Evolutionary conservation across 2,113 vertebrate species (phyloP), one percentile per base, ranked within the genome.

Genomic region (Scomber scombrus): DNA sequence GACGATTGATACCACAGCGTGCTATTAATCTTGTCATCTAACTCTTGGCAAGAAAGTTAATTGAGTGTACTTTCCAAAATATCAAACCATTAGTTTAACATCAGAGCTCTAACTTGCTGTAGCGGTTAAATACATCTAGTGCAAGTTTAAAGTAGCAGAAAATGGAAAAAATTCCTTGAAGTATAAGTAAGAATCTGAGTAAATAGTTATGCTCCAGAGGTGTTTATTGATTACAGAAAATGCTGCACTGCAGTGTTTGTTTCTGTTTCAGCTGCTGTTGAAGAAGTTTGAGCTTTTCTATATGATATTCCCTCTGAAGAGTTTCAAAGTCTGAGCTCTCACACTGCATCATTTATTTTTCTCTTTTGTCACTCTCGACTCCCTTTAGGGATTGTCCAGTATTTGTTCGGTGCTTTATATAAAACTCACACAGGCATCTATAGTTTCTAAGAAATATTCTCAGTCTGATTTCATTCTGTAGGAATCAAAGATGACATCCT

Each of bases 401-500:
- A 10, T 40, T 61, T 26, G 16, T 26, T 23, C 50, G 7, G 49
- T 21, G 26, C n/a, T 52, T 60, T 40, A 7, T 19, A 64, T 31
- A 63, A 60, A 18, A 52, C 45, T 18, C 3, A 50, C 23, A 26
- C 11, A 54, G 45, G 5, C 54, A 5, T 50, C 45, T 7, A 3
- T n/a, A 57, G 70, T 15, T 55, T 70, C 63, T 60, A 15, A 74
- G 26, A 26, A 4, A 60, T n/a, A 52, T 11, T 52, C 23, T 52
- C 58, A 49, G 57, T 26, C 31, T 49, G 31, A 63, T 69, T 62
- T 78, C 40, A 79, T 57, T 57, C 55, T 43, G 56, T 23, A 15
- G 2, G 55, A 73, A 43, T 78, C 43, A 62, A 78, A 78, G 31
- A 43, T 18, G 23, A 8, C 4, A 10, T 19, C 5, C 3, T 49